Conservation (phyloP, 2,797 vertebrate genomes). For the Pteronotus mesoamericanus region DNA sequence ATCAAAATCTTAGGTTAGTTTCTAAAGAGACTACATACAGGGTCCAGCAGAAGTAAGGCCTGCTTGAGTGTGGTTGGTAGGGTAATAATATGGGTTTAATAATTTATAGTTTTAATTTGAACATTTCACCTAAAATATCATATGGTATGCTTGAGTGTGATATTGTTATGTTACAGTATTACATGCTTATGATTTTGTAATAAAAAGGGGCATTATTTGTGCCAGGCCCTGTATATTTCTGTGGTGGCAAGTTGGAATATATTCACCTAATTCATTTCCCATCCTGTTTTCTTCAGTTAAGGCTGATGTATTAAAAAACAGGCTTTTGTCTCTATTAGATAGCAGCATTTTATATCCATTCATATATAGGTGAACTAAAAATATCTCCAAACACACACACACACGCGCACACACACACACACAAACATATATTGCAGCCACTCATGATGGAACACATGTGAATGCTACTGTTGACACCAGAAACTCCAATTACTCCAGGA, state of each 20-base stretch:
- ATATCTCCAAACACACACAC: neutral
- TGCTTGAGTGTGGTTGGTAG: too few species aligned
- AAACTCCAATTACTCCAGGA: conserved; percentile 28
- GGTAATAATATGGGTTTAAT: too few species aligned
- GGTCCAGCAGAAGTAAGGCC: too few species aligned
- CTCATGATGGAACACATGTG: neutral
- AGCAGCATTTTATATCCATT: neutral
- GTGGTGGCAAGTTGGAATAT: conserved; percentile 27
- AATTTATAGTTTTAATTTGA: too few species aligned
- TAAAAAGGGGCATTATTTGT: too few species aligned
- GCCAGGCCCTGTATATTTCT: neutral
- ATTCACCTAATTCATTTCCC: conserved; percentile 11
- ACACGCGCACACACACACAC: neutral
- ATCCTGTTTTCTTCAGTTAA: neutral
- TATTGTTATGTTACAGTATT: too few species aligned
- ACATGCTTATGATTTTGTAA: too few species aligned
- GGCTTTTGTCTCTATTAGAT: neutral
- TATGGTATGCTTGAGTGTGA: too few species aligned
- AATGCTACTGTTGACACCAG: neutral
- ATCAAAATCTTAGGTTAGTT: conserved; percentile 41
- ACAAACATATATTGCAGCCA: neutral
- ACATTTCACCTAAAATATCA: too few species aligned
- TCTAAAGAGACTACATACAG: conserved; percentile 46
- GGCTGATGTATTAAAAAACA: neutral
- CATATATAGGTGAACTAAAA: neutral